Base-by-base conservation (phyloP, 2,888 invertebrate genomes). In the Pseudanteris insignis region DNA sequence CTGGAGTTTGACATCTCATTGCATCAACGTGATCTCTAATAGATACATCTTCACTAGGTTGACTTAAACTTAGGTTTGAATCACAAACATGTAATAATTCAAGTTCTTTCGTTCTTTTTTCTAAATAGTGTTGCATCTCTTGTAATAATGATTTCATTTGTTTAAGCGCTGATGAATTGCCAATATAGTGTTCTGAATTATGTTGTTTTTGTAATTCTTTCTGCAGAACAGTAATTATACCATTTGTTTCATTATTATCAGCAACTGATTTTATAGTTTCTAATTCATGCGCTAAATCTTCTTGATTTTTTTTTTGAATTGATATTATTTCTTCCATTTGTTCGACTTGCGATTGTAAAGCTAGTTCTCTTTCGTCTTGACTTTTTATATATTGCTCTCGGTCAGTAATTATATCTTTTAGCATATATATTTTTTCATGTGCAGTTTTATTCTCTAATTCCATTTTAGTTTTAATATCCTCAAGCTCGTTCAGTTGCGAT, bases 41-140 rank as follows among this genome's bases (percentile, higher is more conserved):
- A 0, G 93, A 93, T 25, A 92, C 88, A 75, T 93, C 93, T 81
- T 93, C 93, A 62, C 90, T 91, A 34, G 89, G 90, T 64, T 90
- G 90, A 72, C 89, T 89, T 72, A 89, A 84, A 67, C 88, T 84
- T 32, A 87, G 83, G 29, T 86, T 84, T 48, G 87, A 84, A 41
- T 84, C 81, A 0, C 85, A 84, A 60, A 89, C 87, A 77, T 91
- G 89, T 5, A 88, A 76, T 0, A 86, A 84, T 81, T 94, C 92
- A 62, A 93, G 76, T 36, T 86, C 86, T 64, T 85, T 86, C n/a
- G 89, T 89, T 74, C 89, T 86, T 32, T 86, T 86, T 41, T 88
- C 88, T 1, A 94, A 73, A 33, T 84, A 84, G 40, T 81, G 83
- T 67, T 90, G 90, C 67, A 93, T 82, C 53, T 87, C 88, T 28